These are phyloP conservation scores for Emesis furor DNA, from an alignment of 2,888 invertebrate genomes.

Conservation along the genomic window DNA sequence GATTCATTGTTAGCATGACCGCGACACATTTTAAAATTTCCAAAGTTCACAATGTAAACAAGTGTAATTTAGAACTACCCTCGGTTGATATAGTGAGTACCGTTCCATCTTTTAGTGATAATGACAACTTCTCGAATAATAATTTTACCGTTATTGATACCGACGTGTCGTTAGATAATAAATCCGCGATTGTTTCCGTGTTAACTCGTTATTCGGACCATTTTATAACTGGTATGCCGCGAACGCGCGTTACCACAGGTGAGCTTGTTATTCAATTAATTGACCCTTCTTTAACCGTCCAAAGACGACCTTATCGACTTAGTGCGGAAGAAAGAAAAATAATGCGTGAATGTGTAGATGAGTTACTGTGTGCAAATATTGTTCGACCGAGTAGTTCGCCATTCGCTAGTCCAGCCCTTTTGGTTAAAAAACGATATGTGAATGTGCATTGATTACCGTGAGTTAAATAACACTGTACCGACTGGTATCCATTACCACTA, in stretches of 20 bases:
- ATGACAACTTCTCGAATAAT: neutral
- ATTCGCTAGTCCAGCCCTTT: neutral
- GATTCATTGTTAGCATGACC: constrained; percentile 35
- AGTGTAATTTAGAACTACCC: neutral
- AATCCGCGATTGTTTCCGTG: neutral
- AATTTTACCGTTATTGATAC: constrained; percentile 15
- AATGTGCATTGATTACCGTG: constrained; percentile 63
- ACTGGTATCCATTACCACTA: constrained; percentile 49
- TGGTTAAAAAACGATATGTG: constrained; percentile 25
- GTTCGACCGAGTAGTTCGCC: neutral
- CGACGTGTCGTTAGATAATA: neutral
- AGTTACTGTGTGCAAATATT: neutral
- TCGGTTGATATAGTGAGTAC: neutral
- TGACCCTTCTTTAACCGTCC: constrained; percentile 2
- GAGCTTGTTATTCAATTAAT: constrained; percentile 16
- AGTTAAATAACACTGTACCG: constrained; percentile 52
- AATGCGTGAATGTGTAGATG: neutral
- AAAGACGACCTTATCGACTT: constrained; percentile 20
- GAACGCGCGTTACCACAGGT: constrained; percentile 32
- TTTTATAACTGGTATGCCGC: constrained; percentile 28
- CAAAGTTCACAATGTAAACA: constrained; percentile 12
- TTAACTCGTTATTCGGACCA: neutral
- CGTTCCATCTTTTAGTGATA: neutral
- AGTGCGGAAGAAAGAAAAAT: neutral
- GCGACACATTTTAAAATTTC: constrained; percentile 15